Conservation (phyloP, 23 tunicate genomes). For the Botrylloides violaceus region DNA sequence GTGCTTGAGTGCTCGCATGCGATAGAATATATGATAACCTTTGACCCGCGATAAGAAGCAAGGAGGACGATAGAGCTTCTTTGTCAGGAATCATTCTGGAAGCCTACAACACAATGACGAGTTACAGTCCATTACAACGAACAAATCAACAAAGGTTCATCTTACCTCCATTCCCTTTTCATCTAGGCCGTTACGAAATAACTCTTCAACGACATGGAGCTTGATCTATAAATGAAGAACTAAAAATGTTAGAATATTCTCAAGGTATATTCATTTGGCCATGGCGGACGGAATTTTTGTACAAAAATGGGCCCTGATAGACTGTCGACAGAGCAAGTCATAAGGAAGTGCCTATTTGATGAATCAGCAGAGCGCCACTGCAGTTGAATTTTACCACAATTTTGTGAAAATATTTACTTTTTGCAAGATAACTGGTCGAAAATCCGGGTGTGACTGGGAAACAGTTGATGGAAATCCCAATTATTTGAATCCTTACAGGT, state of each 20-base stretch:
- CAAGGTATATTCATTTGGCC: no score
- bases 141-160: neutral
- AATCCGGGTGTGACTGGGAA: no score
- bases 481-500: no score
- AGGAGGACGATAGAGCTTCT: conserved; percentile 27
- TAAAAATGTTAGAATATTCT: neutral
- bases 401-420: no score
- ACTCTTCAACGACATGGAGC: conserved; percentile 27
- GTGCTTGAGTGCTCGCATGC: conserved; percentile 31
- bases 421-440: no score
- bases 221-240: conserved; percentile 20
- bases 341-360: no score
- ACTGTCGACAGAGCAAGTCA: neutral
- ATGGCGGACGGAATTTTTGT: no score
- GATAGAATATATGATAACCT: conserved; percentile 29
- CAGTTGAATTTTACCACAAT: no score
- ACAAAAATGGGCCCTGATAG: neutral
- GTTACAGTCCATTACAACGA: neutral
- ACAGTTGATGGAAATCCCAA: no score
- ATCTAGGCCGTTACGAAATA: conserved; percentile 42
- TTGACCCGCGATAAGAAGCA: conserved; percentile 37
- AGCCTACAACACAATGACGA: conserved; percentile 2
- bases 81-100: conserved; percentile 21
- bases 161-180: conserved; percentile 24
- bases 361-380: no score